phyloP scores from a whole-genome alignment of 2,797 vertebrate species.

The Hydrocynus forskahlii region DNA sequence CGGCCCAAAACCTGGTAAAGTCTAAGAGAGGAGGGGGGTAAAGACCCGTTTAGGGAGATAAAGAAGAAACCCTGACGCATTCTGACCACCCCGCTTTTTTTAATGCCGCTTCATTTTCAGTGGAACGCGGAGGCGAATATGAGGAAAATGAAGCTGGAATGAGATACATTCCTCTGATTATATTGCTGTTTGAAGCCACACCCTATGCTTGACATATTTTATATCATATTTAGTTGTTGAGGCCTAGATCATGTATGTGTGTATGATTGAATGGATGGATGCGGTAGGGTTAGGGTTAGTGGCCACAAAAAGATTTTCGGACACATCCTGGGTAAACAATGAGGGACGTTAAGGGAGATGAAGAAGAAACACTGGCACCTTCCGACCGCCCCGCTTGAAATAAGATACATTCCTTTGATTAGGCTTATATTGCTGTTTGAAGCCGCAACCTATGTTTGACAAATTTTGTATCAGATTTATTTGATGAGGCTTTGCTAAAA shows the following conservation, averaged over 20 bases:
- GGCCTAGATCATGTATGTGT: too few species aligned
- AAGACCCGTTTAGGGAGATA: slow-evolving; percentile 11
- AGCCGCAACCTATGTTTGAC: not conserved
- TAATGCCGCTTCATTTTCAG: slow-evolving; percentile 22
- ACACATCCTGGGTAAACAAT: too few species aligned
- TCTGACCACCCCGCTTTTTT: slow-evolving; percentile 17
- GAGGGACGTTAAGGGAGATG: too few species aligned
- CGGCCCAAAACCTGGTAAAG: slow-evolving; percentile 79
- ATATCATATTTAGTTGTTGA: not conserved
- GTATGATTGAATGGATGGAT: too few species aligned
- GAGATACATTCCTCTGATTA: slow-evolving; percentile 5
- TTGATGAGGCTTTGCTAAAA: too few species aligned
- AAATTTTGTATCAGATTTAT: too few species aligned
- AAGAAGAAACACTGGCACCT: too few species aligned
- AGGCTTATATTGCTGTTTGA: slow-evolving; percentile 9
- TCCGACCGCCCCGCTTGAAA: too few species aligned
- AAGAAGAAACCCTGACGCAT: not conserved
- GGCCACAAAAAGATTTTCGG: too few species aligned
- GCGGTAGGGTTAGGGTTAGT: too few species aligned
- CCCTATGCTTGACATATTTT: too few species aligned
- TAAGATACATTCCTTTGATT: too few species aligned
- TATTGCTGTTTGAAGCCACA: not conserved
- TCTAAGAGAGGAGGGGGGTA: slow-evolving; percentile 28
- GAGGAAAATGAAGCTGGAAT: not conserved
- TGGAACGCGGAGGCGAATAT: not conserved